Conservation (phyloP, 2,113 vertebrate genomes). For the Stigmatopora nigra region DNA sequence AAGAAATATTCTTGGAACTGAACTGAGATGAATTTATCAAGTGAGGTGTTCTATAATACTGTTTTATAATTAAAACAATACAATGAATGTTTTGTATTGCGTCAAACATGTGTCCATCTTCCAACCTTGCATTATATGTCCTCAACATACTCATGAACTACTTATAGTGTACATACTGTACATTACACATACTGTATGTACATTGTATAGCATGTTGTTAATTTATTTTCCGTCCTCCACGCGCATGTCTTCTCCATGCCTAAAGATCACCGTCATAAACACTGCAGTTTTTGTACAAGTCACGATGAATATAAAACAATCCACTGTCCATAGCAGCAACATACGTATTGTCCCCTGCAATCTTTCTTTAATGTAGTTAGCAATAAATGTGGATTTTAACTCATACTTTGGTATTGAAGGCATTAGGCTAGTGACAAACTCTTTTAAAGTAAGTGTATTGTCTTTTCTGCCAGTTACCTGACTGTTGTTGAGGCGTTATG, state of each 20-base stretch:
- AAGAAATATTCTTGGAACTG: neutral
- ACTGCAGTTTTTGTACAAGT: neutral
- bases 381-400: no score
- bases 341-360: no score
- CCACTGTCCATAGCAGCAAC: neutral
- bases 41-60: neutral
- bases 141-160: neutral
- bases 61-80: neutral
- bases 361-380: no score
- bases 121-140: neutral
- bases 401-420: no score
- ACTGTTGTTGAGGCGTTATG: slow-evolving; percentile 12
- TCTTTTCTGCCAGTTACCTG: no score
- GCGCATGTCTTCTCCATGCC: neutral
- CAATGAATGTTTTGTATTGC: neutral
- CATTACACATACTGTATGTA: neutral
- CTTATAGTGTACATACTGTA: no score
- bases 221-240: neutral
- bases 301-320: neutral
- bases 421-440: no score
- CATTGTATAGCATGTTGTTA: neutral
- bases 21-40: neutral
- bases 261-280: neutral
- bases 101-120: neutral
- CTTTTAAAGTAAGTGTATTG: no score